Conservation (phyloP, 2,888 invertebrate species). For the Hirtodrosophila trivittata region DNA sequence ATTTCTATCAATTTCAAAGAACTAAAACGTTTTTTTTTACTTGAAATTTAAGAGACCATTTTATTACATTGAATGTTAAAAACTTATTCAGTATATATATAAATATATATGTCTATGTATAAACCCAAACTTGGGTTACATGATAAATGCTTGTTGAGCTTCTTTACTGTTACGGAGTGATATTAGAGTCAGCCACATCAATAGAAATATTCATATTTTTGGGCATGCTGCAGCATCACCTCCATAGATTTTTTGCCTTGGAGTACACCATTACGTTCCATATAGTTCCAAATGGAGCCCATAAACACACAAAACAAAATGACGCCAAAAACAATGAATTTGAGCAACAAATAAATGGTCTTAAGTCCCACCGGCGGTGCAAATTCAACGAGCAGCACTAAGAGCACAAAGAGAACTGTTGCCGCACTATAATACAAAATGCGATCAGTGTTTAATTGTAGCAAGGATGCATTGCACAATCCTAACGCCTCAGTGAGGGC, state of each 20-base stretch:
- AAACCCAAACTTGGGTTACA: conserved; percentile 13
- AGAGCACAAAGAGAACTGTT: conserved; percentile 72
- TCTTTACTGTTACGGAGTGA: conserved; percentile 19
- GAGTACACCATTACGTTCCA: conserved; percentile 90
- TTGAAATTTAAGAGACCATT: conserved; percentile 37
- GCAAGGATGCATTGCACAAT: conserved; percentile 80
- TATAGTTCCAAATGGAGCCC: conserved; percentile 92
- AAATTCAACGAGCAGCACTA: conserved; percentile 80
- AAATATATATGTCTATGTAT: conserved; percentile 14
- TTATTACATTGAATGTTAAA: conserved; percentile 48
- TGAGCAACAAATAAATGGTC: conserved; percentile 85
- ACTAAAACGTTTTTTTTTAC: no score
- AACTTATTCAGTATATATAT: conserved; percentile 27
- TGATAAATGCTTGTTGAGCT: conserved; percentile 79
- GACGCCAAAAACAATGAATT: conserved; percentile 87
- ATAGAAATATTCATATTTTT: conserved; percentile 73
- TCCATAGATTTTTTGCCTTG: conserved; percentile 90
- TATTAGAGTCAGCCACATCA: conserved; percentile 14
- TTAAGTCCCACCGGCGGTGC: conserved; percentile 81
- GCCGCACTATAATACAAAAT: conserved; percentile 80
- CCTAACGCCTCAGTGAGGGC: conserved; percentile 80
- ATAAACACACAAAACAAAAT: conserved; percentile 89
- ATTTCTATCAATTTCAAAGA: no score
- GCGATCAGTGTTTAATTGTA: conserved; percentile 81
- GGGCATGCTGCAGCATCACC: conserved; percentile 83